Evolutionary conservation across 2,797 vertebrate genomes (phyloP), one percentile per base, ranked within the genome.

Genomic region (Myiothlypis chrysogaster): DNA sequence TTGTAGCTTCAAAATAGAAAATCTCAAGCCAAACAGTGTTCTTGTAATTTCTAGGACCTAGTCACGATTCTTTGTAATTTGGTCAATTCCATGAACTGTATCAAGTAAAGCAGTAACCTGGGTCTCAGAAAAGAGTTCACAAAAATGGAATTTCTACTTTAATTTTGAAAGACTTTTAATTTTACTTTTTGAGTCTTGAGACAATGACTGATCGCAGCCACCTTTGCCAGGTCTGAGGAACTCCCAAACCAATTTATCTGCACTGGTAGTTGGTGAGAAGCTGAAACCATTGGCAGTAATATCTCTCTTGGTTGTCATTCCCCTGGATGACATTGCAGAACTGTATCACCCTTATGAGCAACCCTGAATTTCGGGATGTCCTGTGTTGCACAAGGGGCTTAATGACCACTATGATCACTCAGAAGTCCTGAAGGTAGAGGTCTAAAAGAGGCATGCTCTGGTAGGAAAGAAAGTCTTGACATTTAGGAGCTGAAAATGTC

Each of bases 141-240:
- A 50, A 52, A 65, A 12, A 41, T 82, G 15, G 16, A 63, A 59
- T 86, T 96, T 57, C 46, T 20, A n/a, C n/a, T 37, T 80, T 28
- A 50, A 43, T 81, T 85, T 85, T 49, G 77, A 22, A 20, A 73
- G 15, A 35, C 9, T 71, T 39, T 25, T 7, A 32, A 1, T 85
- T 89, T 87, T 87, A 39, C 23, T 43, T 88, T 59, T 34, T 39
- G 46, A 63, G 5, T 80, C 49, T 80, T 55, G 52, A 64, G 53
- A n/a, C 32, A 63, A 9, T 56, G 46, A 34, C 53, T 12, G 5
- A 35, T 77, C 4, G 3, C 37, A 68, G 56, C 21, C 0, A 0
- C 32, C 44, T 77, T 66, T 53, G 27, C n/a, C 1, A 1, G 18
- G 9, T 72, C 43, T 68, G 44, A 79, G 64, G 53, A 87, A 34